These are phyloP conservation scores for Mus minutoides DNA, from an alignment of 2,797 vertebrate genomes.

Conservation along the genomic window DNA sequence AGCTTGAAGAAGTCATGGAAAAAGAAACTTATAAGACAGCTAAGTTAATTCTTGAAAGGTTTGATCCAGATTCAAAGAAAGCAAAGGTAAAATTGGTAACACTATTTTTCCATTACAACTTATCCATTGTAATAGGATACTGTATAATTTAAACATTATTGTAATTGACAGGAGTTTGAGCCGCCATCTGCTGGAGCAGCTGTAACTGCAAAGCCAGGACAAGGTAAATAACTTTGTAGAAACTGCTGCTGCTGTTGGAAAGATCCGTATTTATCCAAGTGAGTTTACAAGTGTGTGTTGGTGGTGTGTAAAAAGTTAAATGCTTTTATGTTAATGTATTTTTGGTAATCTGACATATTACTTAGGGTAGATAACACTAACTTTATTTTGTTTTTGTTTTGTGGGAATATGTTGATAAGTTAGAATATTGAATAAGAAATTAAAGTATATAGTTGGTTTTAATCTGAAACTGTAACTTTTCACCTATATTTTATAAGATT, in stretches of 20 bases:
- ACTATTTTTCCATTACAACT: constrained; percentile 75
- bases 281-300: constrained; percentile 80
- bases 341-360: constrained; percentile 54
- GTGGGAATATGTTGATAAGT: constrained; percentile 34
- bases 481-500: constrained; percentile 37
- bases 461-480: constrained; percentile 64
- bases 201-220: constrained; percentile 94
- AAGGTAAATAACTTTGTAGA: constrained; percentile 92
- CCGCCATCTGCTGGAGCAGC: constrained; percentile 89
- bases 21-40: constrained; percentile 99
- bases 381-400: constrained; percentile 69
- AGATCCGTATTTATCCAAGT: constrained; percentile 82
- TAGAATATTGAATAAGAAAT: constrained; percentile 52
- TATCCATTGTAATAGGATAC: constrained; percentile 57
- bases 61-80: constrained; percentile 96
- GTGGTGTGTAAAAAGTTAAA: constrained; percentile 69
- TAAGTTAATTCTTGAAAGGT: constrained; percentile 98
- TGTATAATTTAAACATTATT: constrained; percentile 79
- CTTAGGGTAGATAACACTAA: constrained; percentile 22
- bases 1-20: constrained; percentile 99
- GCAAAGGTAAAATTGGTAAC: constrained; percentile 89
- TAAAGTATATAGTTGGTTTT: constrained; percentile 60
- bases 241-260: constrained; percentile 84
- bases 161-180: constrained; percentile 92
- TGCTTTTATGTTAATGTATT: constrained; percentile 63